A percentile compares a stretch with the other conserved stretches of the same genome.
Conservation (phyloP, 2,113 vertebrate species). For the Tiliqua scincoides region DNA sequence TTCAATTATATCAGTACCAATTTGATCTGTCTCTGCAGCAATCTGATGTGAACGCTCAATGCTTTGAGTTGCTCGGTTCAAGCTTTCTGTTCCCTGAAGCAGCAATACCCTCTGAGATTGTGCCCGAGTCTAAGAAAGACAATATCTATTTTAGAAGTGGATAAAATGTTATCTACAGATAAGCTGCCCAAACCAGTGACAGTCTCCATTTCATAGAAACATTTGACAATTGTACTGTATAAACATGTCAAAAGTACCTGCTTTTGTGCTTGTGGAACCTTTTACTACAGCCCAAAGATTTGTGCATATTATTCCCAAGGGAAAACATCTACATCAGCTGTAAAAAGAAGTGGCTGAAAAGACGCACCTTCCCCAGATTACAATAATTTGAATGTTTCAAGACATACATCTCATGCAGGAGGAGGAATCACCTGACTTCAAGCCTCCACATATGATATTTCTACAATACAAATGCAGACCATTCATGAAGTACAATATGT, state of each 20-base stretch:
- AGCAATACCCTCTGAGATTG: slow-evolving; percentile 91
- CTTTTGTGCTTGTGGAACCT: neutral
- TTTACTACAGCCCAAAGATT: neutral
- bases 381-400: neutral
- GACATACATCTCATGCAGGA: neutral
- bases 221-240: neutral
- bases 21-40: slow-evolving; percentile 89
- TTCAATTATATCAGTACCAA: slow-evolving; percentile 93
- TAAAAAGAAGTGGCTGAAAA: neutral
- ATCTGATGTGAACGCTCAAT: slow-evolving; percentile 91
- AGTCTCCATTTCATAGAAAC: neutral
- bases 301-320: neutral
- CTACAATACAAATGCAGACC: neutral
- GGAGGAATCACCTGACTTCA: neutral
- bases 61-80: slow-evolving; percentile 89
- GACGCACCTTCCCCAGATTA: neutral
- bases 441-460: neutral
- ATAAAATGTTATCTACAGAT: slow-evolving; percentile 16
- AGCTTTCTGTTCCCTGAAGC: slow-evolving; percentile 89
- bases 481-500: neutral
- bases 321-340: neutral
- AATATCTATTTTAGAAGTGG: neutral
- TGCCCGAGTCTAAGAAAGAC: slow-evolving; percentile 78
- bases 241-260: neutral
- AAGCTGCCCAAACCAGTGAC: neutral